phyloP scores from a whole-genome alignment of 2,113 vertebrate genomes.

The Pedionomus torquatus region DNA sequence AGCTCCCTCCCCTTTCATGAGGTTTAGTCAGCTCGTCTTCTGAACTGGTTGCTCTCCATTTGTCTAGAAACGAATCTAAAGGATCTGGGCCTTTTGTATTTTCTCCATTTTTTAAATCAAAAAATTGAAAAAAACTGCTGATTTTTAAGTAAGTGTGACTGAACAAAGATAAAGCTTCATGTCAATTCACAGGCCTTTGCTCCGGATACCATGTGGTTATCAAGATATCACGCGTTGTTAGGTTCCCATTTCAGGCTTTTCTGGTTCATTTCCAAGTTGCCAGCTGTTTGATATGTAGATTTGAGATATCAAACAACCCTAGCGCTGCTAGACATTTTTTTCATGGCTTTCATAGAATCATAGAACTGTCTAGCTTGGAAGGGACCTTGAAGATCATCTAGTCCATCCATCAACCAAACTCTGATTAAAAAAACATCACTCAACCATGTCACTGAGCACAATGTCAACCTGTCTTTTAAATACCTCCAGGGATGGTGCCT shows the following conservation, averaged over 20 bases:
- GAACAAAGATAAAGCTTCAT: neutral
- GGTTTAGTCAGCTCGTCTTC: neutral
- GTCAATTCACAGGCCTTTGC: neutral
- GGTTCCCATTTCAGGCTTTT: neutral
- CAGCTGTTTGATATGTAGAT: neutral
- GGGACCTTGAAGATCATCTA: no score
- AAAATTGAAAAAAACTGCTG: neutral
- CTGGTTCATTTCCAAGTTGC: neutral
- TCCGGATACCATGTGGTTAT: neutral
- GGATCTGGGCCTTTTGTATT: neutral
- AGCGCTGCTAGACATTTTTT: neutral
- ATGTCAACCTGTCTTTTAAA: no score
- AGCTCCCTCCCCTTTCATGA: neutral
- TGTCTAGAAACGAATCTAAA: neutral
- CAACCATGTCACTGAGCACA: no score
- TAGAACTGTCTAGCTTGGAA: no score
- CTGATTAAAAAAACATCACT: no score
- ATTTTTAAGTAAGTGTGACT: neutral
- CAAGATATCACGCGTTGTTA: neutral
- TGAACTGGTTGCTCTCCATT: neutral
- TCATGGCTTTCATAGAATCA: neutral
- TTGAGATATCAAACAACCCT: neutral
- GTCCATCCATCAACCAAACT: no score
- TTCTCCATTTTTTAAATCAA: neutral
- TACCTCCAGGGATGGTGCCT: no score